Conservation (phyloP, 2,797 vertebrate genomes). For the Momotus momota region DNA sequence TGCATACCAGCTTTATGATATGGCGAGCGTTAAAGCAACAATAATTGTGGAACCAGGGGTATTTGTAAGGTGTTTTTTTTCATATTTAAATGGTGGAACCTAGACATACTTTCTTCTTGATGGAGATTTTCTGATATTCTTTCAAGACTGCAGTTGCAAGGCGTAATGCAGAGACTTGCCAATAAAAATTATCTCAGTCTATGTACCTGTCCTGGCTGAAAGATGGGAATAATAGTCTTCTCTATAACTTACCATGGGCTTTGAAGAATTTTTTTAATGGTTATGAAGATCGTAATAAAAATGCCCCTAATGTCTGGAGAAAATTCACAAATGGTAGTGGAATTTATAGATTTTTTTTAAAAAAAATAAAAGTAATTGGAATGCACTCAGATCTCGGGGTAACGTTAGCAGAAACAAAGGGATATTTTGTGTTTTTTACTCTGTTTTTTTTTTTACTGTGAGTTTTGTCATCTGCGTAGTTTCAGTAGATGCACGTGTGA, state of each 20-base stretch:
- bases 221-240: neutral
- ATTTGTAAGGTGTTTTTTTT: neutral
- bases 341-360: neutral
- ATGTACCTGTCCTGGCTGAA: neutral
- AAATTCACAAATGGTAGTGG: neutral
- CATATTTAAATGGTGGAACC: accelerated
- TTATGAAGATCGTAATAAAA: neutral
- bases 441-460: too few relatives aligned
- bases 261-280: neutral
- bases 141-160: neutral
- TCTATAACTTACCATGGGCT: accelerated
- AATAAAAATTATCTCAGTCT: neutral
- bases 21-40: neutral
- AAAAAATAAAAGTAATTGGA: too few relatives aligned
- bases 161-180: neutral
- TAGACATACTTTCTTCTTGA: accelerated
- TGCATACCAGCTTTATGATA: neutral
- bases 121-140: neutral
- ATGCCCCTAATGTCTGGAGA: neutral
- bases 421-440: neutral
- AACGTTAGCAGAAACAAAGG: neutral
- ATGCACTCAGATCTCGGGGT: neutral
- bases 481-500: neutral
- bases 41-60: accelerated
- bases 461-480: accelerated